phyloP scores from a whole-genome alignment of 2,113 vertebrate genomes.

The Cyanoramphus novaezelandiae region DNA sequence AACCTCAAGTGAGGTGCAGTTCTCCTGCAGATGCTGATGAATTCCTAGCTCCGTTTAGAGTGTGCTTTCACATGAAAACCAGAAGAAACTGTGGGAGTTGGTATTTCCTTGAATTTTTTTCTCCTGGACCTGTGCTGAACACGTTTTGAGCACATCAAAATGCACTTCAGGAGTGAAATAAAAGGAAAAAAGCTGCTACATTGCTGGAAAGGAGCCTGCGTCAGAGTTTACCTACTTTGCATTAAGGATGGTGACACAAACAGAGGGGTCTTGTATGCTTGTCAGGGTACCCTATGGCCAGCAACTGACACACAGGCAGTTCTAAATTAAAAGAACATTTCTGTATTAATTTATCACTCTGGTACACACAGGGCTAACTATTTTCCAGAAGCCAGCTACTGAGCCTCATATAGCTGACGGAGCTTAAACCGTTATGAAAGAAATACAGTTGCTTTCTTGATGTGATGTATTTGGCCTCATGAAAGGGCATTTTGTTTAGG shows the following conservation, averaged over 20 bases:
- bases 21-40: background rate
- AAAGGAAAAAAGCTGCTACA: background rate
- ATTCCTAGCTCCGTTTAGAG: background rate
- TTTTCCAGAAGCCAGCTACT: conserved; percentile 32
- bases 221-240: conserved; percentile 44
- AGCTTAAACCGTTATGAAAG: conserved; percentile 28
- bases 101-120: background rate
- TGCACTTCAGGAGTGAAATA: background rate
- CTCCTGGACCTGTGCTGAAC: background rate
- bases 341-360: conserved; percentile 53
- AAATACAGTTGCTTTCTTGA: conserved; percentile 53
- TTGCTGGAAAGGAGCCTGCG: background rate
- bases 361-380: conserved; percentile 28
- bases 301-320: background rate
- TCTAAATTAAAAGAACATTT: conserved; percentile 49
- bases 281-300: background rate
- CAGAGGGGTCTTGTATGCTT: conserved; percentile 27
- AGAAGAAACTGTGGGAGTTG: background rate
- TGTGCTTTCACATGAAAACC: background rate
- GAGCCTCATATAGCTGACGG: background rate
- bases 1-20: background rate
- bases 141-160: background rate
- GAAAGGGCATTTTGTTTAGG: conserved; percentile 63
- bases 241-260: conserved; percentile 38
- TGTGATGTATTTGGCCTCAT: conserved; percentile 28